A percentile compares a stretch with the other conserved stretches of the same genome.
Conservation (phyloP, 2,113 vertebrate genomes). For the Ivindomyrus marchei region DNA sequence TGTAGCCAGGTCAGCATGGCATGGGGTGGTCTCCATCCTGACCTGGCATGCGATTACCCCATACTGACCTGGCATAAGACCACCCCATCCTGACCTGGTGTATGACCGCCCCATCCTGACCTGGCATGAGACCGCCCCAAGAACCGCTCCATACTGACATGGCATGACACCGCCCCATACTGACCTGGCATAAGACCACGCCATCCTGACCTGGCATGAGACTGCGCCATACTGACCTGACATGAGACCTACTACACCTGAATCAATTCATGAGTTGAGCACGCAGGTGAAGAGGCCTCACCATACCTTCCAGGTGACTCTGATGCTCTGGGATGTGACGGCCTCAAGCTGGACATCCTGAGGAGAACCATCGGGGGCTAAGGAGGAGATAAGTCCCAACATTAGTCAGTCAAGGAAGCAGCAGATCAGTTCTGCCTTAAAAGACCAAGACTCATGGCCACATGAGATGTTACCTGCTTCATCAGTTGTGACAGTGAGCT, state of each 20-base stretch:
- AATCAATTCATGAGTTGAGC: not conserved
- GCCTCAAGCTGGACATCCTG: slow-evolving; percentile 94
- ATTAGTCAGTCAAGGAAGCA: not conserved
- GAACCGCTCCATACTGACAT: no score
- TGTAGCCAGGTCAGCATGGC: not conserved
- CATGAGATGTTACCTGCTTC: slow-evolving; percentile 77
- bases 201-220: no score
- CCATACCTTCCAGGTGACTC: slow-evolving; percentile 93
- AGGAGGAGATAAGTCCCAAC: not conserved
- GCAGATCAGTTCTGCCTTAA: not conserved
- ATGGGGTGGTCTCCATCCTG: not conserved
- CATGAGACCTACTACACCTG: not conserved
- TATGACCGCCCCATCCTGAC: no score
- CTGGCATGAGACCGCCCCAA: no score
- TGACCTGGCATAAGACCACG: no score
- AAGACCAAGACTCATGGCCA: not conserved
- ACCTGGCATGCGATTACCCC: not conserved
- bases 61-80: not conserved
- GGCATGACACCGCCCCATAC: no score
- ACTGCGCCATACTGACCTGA: not conserved
- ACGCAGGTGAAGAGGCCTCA: not conserved
- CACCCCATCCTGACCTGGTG: not conserved
- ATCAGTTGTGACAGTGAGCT: slow-evolving; percentile 93
- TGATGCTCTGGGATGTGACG: slow-evolving; percentile 90
- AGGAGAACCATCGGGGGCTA: slow-evolving; percentile 96